phyloP scores from a whole-genome alignment of 2,888 invertebrate species.

The Lacanobia oleracea region DNA sequence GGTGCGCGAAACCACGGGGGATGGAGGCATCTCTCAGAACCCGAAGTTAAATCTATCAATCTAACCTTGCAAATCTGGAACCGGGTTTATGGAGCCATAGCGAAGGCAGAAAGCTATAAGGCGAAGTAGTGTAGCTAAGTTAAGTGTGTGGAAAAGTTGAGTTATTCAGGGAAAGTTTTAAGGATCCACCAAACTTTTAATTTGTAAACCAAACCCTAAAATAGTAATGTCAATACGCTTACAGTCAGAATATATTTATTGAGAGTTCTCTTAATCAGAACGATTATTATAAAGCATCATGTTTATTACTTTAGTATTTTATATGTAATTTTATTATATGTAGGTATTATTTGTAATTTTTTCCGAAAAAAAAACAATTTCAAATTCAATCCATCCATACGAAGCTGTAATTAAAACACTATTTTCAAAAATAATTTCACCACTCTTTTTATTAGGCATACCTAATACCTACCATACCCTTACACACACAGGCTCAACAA shows the following conservation, averaged over 20 bases:
- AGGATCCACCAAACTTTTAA: neutral
- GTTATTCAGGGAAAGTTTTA: constrained; percentile 1
- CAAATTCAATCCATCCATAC: too few relatives aligned
- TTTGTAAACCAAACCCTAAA: neutral
- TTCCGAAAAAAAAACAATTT: too few relatives aligned
- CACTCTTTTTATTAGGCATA: too few relatives aligned
- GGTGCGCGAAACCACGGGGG: neutral
- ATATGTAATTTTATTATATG: too few relatives aligned
- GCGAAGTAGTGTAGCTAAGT: neutral
- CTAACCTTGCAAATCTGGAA: neutral
- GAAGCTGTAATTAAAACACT: too few relatives aligned
- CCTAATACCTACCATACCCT: neutral
- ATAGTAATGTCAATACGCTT: too few relatives aligned
- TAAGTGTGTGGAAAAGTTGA: constrained; percentile 12
- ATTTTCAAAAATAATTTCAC: too few relatives aligned
- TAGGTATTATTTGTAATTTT: too few relatives aligned
- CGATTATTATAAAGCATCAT: too few relatives aligned
- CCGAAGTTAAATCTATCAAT: constrained; percentile 12
- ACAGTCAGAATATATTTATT: too few relatives aligned
- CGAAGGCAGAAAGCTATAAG: constrained; percentile 1
- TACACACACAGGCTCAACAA: constrained; percentile 20
- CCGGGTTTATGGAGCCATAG: neutral
- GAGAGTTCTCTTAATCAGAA: too few relatives aligned
- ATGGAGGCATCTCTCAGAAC: neutral
- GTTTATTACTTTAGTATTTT: too few relatives aligned